These are phyloP conservation scores for Opisthograptis luteolata DNA, from an alignment of 2,888 invertebrate species.

Conservation along the genomic window DNA sequence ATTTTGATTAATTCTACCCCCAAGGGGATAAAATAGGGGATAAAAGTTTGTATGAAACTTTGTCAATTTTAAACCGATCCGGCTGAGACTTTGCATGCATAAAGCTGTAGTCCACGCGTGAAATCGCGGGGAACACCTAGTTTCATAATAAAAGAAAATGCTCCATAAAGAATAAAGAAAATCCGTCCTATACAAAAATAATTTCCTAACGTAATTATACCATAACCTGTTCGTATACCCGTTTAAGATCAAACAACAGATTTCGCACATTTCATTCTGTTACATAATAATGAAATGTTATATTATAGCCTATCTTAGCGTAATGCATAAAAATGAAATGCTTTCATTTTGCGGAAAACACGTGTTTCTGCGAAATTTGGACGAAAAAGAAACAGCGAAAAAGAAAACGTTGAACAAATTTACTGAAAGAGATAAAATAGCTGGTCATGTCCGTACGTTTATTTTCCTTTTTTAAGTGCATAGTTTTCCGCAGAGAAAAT, in stretches of 20 bases:
- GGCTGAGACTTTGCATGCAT: no score
- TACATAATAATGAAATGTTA: slow-evolving; percentile 15
- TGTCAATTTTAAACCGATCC: no score
- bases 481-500: slow-evolving; percentile 13
- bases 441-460: slow-evolving; percentile 8
- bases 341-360: slow-evolving; percentile 8
- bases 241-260: slow-evolving; percentile 22
- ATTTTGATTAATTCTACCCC: no score
- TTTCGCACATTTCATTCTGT: slow-evolving; percentile 18
- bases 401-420: slow-evolving; percentile 17
- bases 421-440: slow-evolving; percentile 19
- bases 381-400: slow-evolving; percentile 8
- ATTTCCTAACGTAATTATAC: slow-evolving; percentile 11
- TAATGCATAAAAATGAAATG: slow-evolving; percentile 8
- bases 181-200: slow-evolving; percentile 9
- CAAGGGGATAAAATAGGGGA: no score
- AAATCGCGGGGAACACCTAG: no score
- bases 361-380: slow-evolving; percentile 1
- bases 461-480: slow-evolving; percentile 13
- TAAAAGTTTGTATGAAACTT: no score
- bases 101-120: no score
- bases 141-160: no score
- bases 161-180: neutral
- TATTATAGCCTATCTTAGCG: neutral
- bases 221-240: no score